A percentile compares a stretch with the other conserved stretches of the same genome.
These are phyloP conservation scores for Orthosia gracilis DNA, from an alignment of 2,888 invertebrate species.

Conservation along the genomic window DNA sequence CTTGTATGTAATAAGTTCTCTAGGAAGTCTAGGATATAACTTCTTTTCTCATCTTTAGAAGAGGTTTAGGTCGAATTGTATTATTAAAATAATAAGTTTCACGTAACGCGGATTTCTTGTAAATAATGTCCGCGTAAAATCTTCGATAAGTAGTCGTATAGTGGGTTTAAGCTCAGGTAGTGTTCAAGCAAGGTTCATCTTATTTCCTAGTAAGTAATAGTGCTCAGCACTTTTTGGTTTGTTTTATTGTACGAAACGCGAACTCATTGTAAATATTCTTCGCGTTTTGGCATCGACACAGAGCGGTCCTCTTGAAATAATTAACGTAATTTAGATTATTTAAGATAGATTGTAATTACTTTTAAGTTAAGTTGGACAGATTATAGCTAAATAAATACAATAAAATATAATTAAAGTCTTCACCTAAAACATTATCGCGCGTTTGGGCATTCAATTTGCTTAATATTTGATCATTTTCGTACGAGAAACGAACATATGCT, in stretches of 20 bases:
- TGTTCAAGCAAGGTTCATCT: too few species aligned
- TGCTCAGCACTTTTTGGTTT: neutral
- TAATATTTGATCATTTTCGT: too few species aligned
- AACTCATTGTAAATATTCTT: slow-evolving; percentile 23
- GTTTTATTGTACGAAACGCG: neutral
- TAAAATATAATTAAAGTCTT: neutral
- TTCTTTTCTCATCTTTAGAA: neutral
- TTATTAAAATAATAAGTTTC: neutral
- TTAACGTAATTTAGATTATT: too few species aligned
- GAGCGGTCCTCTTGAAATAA: too few species aligned
- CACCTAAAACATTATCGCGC: neutral
- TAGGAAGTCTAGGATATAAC: neutral
- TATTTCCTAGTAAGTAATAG: too few species aligned
- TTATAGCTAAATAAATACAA: too few species aligned
- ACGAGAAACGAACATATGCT: too few species aligned
- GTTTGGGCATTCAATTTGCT: too few species aligned
- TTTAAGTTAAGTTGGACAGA: neutral
- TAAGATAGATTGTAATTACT: slow-evolving; percentile 8
- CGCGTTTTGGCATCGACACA: neutral
- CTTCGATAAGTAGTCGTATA: too few species aligned
- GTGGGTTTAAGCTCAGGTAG: too few species aligned
- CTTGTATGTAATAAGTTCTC: neutral
- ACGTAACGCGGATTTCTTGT: slow-evolving; percentile 14
- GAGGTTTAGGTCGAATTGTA: too few species aligned
- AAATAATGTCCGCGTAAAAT: slow-evolving; percentile 11